phyloP scores from a whole-genome alignment of 2,888 invertebrate genomes.

The Anodontia alba region DNA sequence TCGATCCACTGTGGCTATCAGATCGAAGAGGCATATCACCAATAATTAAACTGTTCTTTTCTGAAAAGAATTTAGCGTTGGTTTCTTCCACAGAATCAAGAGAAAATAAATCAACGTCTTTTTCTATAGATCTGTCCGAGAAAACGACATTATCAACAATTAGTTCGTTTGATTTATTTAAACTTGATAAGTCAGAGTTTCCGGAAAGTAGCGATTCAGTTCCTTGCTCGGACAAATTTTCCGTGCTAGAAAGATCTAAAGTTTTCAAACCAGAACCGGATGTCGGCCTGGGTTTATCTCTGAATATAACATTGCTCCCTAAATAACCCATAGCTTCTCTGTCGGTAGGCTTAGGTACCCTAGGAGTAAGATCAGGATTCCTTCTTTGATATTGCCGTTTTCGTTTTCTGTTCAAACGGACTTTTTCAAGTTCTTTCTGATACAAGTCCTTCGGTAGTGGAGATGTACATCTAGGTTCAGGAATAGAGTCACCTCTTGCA shows the following conservation, averaged over 20 bases:
- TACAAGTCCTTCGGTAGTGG: background rate
- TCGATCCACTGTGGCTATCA: too few relatives aligned
- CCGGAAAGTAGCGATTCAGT: background rate
- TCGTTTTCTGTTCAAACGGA: slow-evolving; percentile 6
- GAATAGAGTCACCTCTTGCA: too few relatives aligned
- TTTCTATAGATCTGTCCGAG: background rate
- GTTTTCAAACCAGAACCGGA: background rate
- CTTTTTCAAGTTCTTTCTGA: background rate
- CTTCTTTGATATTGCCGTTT: background rate
- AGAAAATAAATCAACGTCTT: slow-evolving; percentile 5
- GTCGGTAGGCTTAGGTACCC: background rate
- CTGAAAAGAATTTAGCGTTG: background rate
- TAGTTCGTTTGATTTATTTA: background rate
- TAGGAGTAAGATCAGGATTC: background rate
- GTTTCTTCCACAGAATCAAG: background rate
- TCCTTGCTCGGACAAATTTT: background rate
- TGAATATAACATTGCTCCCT: slow-evolving; percentile 2
- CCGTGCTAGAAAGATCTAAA: background rate
- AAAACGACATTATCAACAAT: background rate
- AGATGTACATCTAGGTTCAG: background rate
- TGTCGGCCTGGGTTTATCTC: background rate
- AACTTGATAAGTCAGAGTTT: background rate
- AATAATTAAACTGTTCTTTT: background rate
- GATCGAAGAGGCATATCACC: background rate
- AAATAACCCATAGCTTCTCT: background rate